Evolutionary conservation across 2,113 vertebrate species (phyloP), one percentile per base, ranked within the genome.

Genomic region (Sigmodon hispidus): DNA sequence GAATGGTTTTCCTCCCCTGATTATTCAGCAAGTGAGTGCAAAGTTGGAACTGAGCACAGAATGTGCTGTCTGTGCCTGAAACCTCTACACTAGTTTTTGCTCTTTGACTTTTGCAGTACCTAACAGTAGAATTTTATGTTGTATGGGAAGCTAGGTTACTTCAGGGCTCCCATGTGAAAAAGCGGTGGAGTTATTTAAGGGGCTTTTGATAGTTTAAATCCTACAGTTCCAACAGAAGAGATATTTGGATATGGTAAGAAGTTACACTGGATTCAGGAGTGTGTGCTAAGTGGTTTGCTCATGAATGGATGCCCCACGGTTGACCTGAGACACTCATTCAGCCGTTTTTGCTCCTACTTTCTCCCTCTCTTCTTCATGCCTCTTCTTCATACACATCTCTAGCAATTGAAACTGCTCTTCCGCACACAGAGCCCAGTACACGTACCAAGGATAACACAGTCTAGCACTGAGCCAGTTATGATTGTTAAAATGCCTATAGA

Each of bases 141-240:
- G 40, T 73, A 2, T 90, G 83, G 34, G 36, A 9, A 0, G 15
- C n/a, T 83, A 73, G 40, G 34, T 85, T 43, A 76, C 15, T 52
- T 85, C 15, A 34, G 24, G 87, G 73, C 48, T 87, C 48, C 29
- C 5, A 15, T 50, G 55, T 84, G 36, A 75, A 94, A 43, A 34
- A 90, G 12, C 40, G 93, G 9, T 65, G 8, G 65, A n/a, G 16
- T 40, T 96, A 90, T 87, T 67, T 36, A 85, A 45, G 59, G 59
- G 17, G 79, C 26, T 87, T 87, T 96, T 91, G 5, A 26, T 87
- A 43, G 67, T 92, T 88, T 88, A 92, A 80, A 80, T 90, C 26
- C 40, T 93, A 0, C 79, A 76, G 70, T 89, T 92, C 12, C 15
- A 91, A 94, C 85, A n/a, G 43, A 45, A 69, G 67, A 87, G 84